phyloP scores from a whole-genome alignment of 2,888 invertebrate species.

The Drepanosiphum platanoidis region DNA sequence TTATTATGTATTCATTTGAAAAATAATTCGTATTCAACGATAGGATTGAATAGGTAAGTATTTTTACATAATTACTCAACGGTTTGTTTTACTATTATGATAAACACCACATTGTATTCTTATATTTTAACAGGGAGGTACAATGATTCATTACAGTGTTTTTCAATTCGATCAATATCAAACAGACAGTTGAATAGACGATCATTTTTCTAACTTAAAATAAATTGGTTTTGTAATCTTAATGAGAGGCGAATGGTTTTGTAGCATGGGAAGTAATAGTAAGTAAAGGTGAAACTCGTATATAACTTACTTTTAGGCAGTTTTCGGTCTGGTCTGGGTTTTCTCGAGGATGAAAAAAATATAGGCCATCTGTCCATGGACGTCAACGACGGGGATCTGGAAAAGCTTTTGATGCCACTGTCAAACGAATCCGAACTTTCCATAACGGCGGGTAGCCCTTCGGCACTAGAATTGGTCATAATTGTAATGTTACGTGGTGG shows the following conservation, averaged over 20 bases:
- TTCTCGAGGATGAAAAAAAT: slow-evolving; percentile 63
- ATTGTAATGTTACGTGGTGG: too few relatives aligned
- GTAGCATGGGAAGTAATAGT: background rate
- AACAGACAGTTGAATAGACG: too few relatives aligned
- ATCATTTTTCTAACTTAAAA: background rate
- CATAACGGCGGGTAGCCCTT: slow-evolving; percentile 43
- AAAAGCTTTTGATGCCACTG: slow-evolving; percentile 59
- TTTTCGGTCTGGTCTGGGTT: slow-evolving; percentile 58
- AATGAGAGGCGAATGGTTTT: slow-evolving; percentile 34
- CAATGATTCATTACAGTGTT: too few relatives aligned
- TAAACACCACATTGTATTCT: too few relatives aligned
- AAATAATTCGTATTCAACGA: too few relatives aligned
- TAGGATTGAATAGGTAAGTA: too few relatives aligned
- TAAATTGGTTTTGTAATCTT: background rate
- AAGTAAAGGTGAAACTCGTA: background rate
- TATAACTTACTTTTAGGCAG: slow-evolving; percentile 61
- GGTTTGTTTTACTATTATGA: too few relatives aligned
- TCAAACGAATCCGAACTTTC: slow-evolving; percentile 63
- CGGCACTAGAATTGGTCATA: slow-evolving; percentile 45
- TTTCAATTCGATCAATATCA: too few relatives aligned
- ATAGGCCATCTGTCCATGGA: slow-evolving; percentile 63
- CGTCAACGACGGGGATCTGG: slow-evolving; percentile 63
- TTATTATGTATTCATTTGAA: too few relatives aligned
- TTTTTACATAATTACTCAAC: too few relatives aligned
- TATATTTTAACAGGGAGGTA: too few relatives aligned